Percentiles rank a stretch among this genome's conserved stretches.
These are phyloP conservation scores for Burhinus oedicnemus DNA, from an alignment of 2,113 vertebrate genomes.

Conservation along the genomic window DNA sequence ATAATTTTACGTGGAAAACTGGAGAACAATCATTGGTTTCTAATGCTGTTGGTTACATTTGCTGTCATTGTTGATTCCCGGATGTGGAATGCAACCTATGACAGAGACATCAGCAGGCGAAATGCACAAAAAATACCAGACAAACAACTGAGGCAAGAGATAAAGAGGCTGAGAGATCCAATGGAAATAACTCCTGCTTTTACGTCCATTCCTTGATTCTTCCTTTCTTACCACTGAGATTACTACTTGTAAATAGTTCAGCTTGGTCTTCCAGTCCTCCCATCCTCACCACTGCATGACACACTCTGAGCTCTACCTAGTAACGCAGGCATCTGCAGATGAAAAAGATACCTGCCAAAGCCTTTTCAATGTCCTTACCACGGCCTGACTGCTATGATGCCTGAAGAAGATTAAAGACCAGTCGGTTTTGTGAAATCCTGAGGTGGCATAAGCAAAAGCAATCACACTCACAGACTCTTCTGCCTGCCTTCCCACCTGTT, in stretches of 20 bases:
- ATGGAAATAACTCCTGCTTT: not conserved
- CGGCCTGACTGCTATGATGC: not conserved
- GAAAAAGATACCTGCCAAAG: not conserved
- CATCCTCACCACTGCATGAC: not conserved
- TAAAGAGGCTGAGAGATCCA: not conserved
- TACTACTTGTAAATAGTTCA: not conserved
- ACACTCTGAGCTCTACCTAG: not conserved
- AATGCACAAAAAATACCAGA: not conserved
- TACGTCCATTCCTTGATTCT: not conserved
- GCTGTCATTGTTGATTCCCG: not conserved
- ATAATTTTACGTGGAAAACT: not conserved
- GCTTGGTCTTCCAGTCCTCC: not conserved
- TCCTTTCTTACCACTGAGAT: not conserved
- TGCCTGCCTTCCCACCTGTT: not conserved
- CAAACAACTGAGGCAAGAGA: not conserved
- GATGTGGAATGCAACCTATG: not conserved
- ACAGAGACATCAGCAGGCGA: not conserved
- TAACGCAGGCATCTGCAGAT: not conserved
- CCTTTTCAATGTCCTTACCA: not conserved
- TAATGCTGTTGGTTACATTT: not conserved
- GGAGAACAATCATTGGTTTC: not conserved
- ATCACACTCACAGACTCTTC: not conserved
- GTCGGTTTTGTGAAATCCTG: not conserved
- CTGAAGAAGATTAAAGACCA: not conserved
- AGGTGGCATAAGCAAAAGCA: not conserved